Evolutionary conservation across 2,888 invertebrate genomes (phyloP).

Genomic region (Seladonia tumulorum): DNA sequence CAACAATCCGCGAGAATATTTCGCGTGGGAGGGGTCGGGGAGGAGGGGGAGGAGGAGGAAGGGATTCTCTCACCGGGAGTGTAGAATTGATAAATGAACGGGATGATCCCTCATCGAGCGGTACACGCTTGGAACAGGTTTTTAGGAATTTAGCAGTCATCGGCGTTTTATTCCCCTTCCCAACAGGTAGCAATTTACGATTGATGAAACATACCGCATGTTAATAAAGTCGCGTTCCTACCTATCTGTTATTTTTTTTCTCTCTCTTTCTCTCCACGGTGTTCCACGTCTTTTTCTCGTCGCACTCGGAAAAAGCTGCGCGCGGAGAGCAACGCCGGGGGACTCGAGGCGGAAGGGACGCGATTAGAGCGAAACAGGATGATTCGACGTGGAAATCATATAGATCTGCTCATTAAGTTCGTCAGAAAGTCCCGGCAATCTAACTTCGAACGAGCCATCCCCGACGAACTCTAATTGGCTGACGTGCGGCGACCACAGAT

Average conservation of each 20-base stretch:
- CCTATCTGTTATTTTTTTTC: background rate
- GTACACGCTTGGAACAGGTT: constrained; percentile 12
- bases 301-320: background rate
- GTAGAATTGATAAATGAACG: constrained; percentile 10
- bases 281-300: background rate
- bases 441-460: constrained; percentile 65
- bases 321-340: background rate
- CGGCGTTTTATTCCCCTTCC: background rate
- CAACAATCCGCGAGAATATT: constrained; percentile 5
- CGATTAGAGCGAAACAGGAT: constrained; percentile 36
- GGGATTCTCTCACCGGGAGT: constrained; percentile 11
- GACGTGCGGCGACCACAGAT: constrained; percentile 69
- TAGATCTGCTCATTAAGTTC: constrained; percentile 51
- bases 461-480: constrained; percentile 68
- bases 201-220: constrained; percentile 23
- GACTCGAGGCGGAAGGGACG: constrained; percentile 20
- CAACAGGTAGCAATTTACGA: constrained; percentile 23
- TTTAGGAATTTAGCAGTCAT: constrained; percentile 19
- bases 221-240: constrained; percentile 22
- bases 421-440: constrained; percentile 51
- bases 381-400: constrained; percentile 55
- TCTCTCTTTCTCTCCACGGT: too few relatives aligned
- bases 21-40: background rate
- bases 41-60: background rate
- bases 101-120: constrained; percentile 13